Conservation (phyloP, 2,113 vertebrate genomes). For the Antennarius striatus region DNA sequence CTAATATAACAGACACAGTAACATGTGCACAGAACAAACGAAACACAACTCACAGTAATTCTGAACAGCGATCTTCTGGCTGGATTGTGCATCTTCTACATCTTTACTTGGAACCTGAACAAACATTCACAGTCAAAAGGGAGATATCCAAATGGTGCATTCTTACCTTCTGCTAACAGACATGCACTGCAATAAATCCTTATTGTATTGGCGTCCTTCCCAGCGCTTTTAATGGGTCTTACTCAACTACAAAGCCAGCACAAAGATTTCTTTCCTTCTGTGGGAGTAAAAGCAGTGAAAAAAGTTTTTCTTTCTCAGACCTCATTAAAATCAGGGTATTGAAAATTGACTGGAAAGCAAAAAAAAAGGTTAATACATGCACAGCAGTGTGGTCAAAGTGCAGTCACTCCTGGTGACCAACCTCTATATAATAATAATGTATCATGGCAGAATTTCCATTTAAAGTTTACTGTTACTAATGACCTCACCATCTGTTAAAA, state of each 20-base stretch:
- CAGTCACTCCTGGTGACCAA: constrained; percentile 51
- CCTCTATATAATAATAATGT: constrained; percentile 30
- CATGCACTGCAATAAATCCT: constrained; percentile 37
- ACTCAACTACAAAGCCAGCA: constrained; percentile 67
- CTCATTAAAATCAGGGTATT: constrained; percentile 67
- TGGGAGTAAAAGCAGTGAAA: constrained; percentile 34
- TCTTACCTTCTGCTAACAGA: constrained; percentile 32
- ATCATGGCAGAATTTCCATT: constrained; percentile 13
- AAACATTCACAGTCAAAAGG: constrained; percentile 47
- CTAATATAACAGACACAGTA: constrained; percentile 54
- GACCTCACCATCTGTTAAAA: constrained; percentile 7
- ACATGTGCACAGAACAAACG: constrained; percentile 36
- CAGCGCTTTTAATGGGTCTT: constrained; percentile 45
- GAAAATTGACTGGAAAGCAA: constrained; percentile 16
- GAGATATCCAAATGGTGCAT: constrained; percentile 56
- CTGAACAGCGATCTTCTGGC: constrained; percentile 40
- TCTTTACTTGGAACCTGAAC: constrained; percentile 49
- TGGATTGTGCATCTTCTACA: constrained; percentile 45
- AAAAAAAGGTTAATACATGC: constrained; percentile 28
- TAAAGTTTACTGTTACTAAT: constrained; percentile 4
- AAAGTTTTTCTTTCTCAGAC: constrained; percentile 34
- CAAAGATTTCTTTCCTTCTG: constrained; percentile 53
- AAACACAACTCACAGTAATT: constrained; percentile 25
- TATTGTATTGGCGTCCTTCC: constrained; percentile 15
- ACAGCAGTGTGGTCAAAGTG: constrained; percentile 30